Evolutionary conservation across 2,113 vertebrate genomes (phyloP).

Genomic region (human (Homo sapiens)): DNA sequence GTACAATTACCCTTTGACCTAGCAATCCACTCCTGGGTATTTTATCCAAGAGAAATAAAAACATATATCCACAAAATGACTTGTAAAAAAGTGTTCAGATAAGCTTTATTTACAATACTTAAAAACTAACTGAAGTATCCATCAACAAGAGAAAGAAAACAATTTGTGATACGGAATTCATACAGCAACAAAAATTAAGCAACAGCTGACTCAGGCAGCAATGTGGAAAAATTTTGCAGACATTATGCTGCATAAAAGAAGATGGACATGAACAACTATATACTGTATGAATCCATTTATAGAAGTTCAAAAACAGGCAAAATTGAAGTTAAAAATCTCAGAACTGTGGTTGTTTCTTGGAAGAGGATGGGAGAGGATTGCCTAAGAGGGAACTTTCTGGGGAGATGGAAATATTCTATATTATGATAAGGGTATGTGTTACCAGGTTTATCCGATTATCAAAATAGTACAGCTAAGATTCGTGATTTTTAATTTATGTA

Average conservation of each 20-base stretch:
- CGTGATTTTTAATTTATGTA: conserved; percentile 26
- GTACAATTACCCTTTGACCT: neutral
- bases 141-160: neutral
- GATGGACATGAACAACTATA: neutral
- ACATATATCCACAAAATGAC: neutral
- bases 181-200: neutral
- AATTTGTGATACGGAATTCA: neutral
- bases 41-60: conserved; percentile 27
- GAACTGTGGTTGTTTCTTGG: neutral
- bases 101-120: conserved; percentile 10
- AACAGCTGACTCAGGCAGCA: neutral
- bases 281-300: neutral
- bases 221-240: neutral
- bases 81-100: neutral
- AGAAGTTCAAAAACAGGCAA: neutral
- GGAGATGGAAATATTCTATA: neutral
- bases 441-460: neutral
- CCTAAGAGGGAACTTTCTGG: neutral
- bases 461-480: neutral
- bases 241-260: neutral
- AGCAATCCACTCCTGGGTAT: neutral
- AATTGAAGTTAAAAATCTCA: neutral
- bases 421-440: neutral
- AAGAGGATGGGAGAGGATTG: neutral
- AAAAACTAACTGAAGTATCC: neutral